Evolutionary conservation across 2,888 invertebrate species (phyloP), one percentile per base, ranked within the genome.

Genomic region (Watsonalla binaria): DNA sequence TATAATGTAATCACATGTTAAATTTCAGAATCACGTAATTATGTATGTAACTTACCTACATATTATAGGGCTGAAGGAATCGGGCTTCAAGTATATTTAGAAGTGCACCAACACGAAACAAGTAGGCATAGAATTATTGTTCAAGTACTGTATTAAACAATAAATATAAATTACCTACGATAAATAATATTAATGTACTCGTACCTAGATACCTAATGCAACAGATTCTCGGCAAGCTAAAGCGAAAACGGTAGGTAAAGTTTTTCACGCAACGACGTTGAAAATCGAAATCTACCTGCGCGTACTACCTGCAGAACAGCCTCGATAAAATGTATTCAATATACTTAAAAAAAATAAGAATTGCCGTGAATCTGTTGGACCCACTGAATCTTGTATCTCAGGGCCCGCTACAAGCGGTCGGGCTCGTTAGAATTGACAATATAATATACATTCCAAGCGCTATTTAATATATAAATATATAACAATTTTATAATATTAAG

Each of bases 1-100:
- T 84, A 88, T 87, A 87, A 84, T 87, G 77, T 89, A 86, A 87
- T 84, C 89, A 89, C 86, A 84, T 89, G 90, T 89, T 90, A 88
- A 86, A 86, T 73, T 82, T 85, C 82, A 86, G 80, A 60, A 76
- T 82, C 86, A 86, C 86, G 69, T 78, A 73, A 76, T 76, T 48
- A 35, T 48, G 67, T 81, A 83, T 65, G 65, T 80, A 77, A 66
- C 63, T 68, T 77, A 6, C 37, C 76, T 82, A 83, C 66, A 65
- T 80, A 77, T 66, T 68, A 78, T 75, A 82, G 76, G 70, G 69
- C 80, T 74, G 78, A 58, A 68, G 59, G 71, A 70, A 73, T 74
- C 74, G 73, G 84, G 85, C 87, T 88, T 86, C 80, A 81, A 78
- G 75, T 82, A 82, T 77, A 70, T 72, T 76, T 87, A 89, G 86